Evolutionary conservation across 2,797 vertebrate genomes (phyloP).

Genomic region (Sciurus carolinensis): DNA sequence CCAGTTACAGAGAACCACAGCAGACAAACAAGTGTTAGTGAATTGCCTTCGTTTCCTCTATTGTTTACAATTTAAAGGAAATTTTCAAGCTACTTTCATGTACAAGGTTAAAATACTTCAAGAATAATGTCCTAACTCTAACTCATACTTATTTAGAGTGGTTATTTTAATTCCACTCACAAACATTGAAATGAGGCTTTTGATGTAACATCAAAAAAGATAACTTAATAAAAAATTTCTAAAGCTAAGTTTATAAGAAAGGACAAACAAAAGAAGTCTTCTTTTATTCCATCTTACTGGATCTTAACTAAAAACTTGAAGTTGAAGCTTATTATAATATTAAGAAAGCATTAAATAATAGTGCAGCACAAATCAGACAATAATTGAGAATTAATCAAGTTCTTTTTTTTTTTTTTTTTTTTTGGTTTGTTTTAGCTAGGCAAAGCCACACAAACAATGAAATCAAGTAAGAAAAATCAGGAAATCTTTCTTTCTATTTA

Average conservation of each 20-base stretch:
- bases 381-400: conserved; percentile 52
- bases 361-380: background rate
- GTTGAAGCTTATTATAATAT: conserved; percentile 9
- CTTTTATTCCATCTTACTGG: background rate
- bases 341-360: conserved; percentile 62
- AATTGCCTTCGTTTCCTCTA: background rate
- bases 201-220: conserved; percentile 13
- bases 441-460: conserved; percentile 68
- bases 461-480: conserved; percentile 69
- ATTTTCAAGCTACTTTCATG: background rate
- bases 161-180: conserved; percentile 62
- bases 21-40: background rate
- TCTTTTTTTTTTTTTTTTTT: background rate
- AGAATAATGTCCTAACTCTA: conserved; percentile 7
- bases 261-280: conserved; percentile 16
- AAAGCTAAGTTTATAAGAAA: conserved; percentile 57
- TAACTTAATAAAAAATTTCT: background rate
- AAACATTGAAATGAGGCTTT: conserved; percentile 22
- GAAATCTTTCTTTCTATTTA: conserved; percentile 65
- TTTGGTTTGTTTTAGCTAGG: background rate
- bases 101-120: conserved; percentile 52
- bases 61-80: conserved; percentile 25
- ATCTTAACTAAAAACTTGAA: conserved; percentile 49
- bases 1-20: background rate
- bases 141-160: conserved; percentile 22